phyloP scores from a whole-genome alignment of 2,797 vertebrate species.

The Adrianichthys oophorus region DNA sequence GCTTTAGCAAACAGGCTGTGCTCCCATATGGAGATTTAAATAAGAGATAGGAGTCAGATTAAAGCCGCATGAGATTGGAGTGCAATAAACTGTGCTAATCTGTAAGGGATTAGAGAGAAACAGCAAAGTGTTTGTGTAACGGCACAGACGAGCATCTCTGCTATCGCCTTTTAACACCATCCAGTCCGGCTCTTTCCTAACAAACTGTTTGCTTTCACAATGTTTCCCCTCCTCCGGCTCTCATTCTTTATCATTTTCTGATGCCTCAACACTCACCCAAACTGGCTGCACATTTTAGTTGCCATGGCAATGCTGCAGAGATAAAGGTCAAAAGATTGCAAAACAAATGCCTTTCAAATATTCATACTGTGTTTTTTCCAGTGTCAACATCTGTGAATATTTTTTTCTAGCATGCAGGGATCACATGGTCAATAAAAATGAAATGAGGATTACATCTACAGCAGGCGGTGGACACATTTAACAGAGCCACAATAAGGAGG shows the following conservation, averaged over 20 bases:
- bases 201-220: neutral
- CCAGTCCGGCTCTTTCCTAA: neutral
- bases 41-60: conserved; percentile 21
- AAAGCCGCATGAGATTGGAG: conserved; percentile 38
- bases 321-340: conserved; percentile 68
- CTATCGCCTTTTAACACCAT: conserved; percentile 21
- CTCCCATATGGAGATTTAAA: conserved; percentile 2
- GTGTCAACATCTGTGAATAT: neutral
- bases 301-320: conserved; percentile 65
- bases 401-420: neutral
- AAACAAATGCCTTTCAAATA: conserved; percentile 37
- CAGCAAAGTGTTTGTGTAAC: conserved; percentile 45
- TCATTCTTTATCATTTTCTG: neutral
- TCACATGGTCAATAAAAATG: conserved; percentile 1
- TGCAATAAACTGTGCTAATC: conserved; percentile 61
- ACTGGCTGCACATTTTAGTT: conserved; percentile 56
- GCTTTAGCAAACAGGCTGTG: neutral
- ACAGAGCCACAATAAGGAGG: conserved; percentile 28
- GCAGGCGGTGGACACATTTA: conserved; percentile 8
- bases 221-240: neutral
- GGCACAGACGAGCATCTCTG: conserved; percentile 39
- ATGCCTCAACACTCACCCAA: conserved; percentile 25
- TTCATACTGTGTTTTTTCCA: conserved; percentile 11
- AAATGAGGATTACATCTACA: neutral
- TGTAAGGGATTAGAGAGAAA: conserved; percentile 54